Conservation (phyloP, 2,113 vertebrate species). For the Podiceps cristatus region DNA sequence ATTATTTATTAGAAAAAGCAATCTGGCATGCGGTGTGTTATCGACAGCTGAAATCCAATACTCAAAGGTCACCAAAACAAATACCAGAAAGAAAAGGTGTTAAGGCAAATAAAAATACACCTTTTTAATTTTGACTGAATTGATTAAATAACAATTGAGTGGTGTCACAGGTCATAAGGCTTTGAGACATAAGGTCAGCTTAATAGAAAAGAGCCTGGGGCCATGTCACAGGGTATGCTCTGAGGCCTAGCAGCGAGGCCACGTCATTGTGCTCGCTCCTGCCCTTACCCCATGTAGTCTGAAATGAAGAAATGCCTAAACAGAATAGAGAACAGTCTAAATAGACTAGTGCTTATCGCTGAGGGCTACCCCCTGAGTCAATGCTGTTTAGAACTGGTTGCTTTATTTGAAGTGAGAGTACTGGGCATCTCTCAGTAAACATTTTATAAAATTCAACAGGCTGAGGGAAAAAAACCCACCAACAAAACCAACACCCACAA, state of each 20-base stretch:
- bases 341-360: background rate
- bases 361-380: background rate
- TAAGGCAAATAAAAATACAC: slow-evolving; percentile 79
- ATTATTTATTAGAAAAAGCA: slow-evolving; percentile 79
- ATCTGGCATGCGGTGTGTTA: slow-evolving; percentile 58
- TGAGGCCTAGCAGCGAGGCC: slow-evolving; percentile 42
- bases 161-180: slow-evolving; percentile 79
- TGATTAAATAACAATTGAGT: slow-evolving; percentile 82
- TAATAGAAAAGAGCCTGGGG: slow-evolving; percentile 71
- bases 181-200: slow-evolving; percentile 68
- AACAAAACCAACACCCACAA: no score
- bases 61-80: slow-evolving; percentile 76
- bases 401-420: slow-evolving; percentile 6
- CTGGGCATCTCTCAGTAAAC: background rate
- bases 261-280: slow-evolving; percentile 13
- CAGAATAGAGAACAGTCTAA: slow-evolving; percentile 34
- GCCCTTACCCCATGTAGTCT: slow-evolving; percentile 59
- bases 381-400: background rate
- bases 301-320: slow-evolving; percentile 71
- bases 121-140: slow-evolving; percentile 81
- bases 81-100: slow-evolving; percentile 68
- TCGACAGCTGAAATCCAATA: slow-evolving; percentile 76
- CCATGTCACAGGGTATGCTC: slow-evolving; percentile 63
- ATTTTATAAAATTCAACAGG: slow-evolving; percentile 10
- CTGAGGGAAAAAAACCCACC: background rate